Evolutionary conservation across 2,888 invertebrate species (phyloP), one percentile per base, ranked within the genome.

Genomic region (Achlya flavicornis): DNA sequence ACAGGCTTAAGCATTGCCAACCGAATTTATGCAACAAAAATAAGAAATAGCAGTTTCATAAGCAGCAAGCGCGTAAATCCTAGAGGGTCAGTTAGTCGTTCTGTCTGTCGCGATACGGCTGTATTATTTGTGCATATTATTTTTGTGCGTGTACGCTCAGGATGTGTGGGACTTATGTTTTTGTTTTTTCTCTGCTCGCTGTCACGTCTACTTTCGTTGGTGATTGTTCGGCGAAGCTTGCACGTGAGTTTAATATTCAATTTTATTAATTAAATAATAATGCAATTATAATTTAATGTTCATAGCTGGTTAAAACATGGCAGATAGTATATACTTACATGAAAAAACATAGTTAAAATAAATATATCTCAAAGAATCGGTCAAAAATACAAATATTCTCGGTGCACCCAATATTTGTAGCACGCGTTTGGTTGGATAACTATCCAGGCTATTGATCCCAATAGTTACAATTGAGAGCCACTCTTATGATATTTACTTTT

Each of bases 11-110:
- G 78, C 81, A 87, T 91, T 91, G 83, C 81, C 83, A 79, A 78
- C 75, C 79, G 84, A 85, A 88, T 91, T 91, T 88, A 85, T 92
- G 92, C 91, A 92, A 93, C 82, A 76, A 87, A 86, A 88, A 88
- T 90, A 87, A 89, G 88, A 91, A 88, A 90, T 84, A 90, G 90
- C 88, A 74, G 92, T 87, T 89, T 81, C 68, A 88, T 91, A 12
- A 89, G 83, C 80, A 72, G 73, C 72, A 70, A 79, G 76, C 80
- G 77, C 74, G 73, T 80, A 79, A 83, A 83, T 87, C 48, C 83
- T 41, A 85, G 12, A 41, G 46, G 85, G 83, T 68, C 75, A 72
- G 75, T 74, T 83, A 88, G 89, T 88, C 84, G 73, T 79, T 71
- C 79, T 74, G 76, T 70, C 77, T 80, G 78, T 77, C 80, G 84